A percentile compares a stretch with the other conserved stretches of the same genome.
Evolutionary conservation across 2,888 invertebrate genomes (phyloP).

Genomic region (Nyleta sp.): DNA sequence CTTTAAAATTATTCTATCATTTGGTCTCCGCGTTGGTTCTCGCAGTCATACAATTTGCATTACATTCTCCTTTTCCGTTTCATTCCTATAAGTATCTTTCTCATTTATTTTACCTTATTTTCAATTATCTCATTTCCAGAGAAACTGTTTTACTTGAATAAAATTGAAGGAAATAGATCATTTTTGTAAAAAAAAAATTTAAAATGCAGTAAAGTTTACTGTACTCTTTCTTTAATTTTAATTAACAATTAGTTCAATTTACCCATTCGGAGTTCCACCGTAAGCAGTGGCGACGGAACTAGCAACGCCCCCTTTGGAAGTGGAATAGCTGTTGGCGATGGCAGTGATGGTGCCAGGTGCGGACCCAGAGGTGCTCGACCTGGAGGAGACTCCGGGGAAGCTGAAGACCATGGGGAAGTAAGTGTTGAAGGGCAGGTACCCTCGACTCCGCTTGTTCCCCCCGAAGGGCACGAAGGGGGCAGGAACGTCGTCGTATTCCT

Average conservation of each 20-base stretch:
- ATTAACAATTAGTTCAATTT: slow-evolving; percentile 14
- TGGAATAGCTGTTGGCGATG: slow-evolving; percentile 89
- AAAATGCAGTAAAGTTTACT: too few species aligned
- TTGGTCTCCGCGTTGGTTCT: too few species aligned
- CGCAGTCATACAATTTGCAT: too few species aligned
- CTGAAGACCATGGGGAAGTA: slow-evolving; percentile 88
- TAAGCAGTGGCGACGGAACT: slow-evolving; percentile 89
- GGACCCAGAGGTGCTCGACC: slow-evolving; percentile 78
- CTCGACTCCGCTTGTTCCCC: slow-evolving; percentile 70
- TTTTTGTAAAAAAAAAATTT: too few species aligned
- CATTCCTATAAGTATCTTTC: too few species aligned
- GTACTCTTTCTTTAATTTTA: background rate
- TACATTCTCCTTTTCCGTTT: too few species aligned
- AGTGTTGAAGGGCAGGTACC: slow-evolving; percentile 83
- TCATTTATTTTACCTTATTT: too few species aligned
- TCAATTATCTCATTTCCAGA: too few species aligned
- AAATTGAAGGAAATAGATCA: too few species aligned
- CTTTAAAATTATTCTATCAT: too few species aligned
- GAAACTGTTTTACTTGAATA: too few species aligned
- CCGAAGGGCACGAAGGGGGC: slow-evolving; percentile 72
- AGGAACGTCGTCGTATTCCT: slow-evolving; percentile 76
- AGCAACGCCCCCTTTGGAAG: slow-evolving; percentile 88
- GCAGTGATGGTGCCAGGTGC: slow-evolving; percentile 86
- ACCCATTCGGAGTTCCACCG: slow-evolving; percentile 84
- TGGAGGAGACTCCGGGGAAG: slow-evolving; percentile 82